These are phyloP conservation scores for Cosmia pyralina DNA, from an alignment of 2,888 invertebrate species.

Conservation along the genomic window DNA sequence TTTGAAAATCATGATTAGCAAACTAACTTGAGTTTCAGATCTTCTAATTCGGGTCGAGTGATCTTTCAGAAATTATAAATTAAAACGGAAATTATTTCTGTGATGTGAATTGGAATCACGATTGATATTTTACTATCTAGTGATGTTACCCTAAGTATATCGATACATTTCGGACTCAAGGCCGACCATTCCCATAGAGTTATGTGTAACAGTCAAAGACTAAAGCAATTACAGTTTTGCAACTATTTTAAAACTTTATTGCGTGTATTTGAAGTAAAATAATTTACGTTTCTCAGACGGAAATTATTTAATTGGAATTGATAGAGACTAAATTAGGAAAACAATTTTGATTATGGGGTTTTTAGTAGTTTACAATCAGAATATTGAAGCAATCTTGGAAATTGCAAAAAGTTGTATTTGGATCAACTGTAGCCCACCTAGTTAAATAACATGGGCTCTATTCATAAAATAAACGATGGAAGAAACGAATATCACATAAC, in stretches of 20 bases:
- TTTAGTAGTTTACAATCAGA: not conserved
- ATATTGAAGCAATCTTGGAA: not conserved
- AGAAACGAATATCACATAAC: not conserved
- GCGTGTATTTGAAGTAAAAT: slow-evolving; percentile 10
- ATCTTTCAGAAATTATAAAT: not conserved
- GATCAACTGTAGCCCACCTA: not conserved
- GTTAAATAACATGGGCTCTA: not conserved
- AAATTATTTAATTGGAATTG: slow-evolving; percentile 8
- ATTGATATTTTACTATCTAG: slow-evolving; percentile 36
- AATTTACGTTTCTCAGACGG: slow-evolving; percentile 1
- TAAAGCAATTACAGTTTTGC: slow-evolving; percentile 47
- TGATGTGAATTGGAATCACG: slow-evolving; percentile 18
- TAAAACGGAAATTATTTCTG: not conserved
- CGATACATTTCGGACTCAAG: slow-evolving; percentile 46
- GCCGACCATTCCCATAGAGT: slow-evolving; percentile 38
- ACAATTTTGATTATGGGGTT: not conserved
- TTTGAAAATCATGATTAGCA: not conserved
- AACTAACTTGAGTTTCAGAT: not conserved
- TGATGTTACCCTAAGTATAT: slow-evolving; percentile 41
- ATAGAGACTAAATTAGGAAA: not conserved
- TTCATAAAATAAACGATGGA: not conserved
- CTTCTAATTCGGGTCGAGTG: not conserved
- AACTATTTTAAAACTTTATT: slow-evolving; percentile 36
- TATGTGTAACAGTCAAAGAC: slow-evolving; percentile 37
- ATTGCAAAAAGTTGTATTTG: not conserved